phyloP scores from a whole-genome alignment of 2,797 vertebrate species.

The Myotis findleyi region DNA sequence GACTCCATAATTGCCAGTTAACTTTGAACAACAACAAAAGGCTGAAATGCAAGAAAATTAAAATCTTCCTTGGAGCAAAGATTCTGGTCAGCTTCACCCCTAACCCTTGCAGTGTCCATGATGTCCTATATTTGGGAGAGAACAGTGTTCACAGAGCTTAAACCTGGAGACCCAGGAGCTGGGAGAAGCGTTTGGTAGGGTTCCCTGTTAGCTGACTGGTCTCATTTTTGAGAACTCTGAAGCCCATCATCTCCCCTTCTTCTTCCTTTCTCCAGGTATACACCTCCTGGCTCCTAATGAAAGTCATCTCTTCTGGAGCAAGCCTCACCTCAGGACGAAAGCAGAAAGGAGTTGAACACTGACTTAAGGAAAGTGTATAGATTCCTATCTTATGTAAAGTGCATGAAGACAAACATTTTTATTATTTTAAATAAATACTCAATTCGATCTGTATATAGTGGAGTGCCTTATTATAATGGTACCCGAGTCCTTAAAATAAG shows the following conservation, averaged over 20 bases:
- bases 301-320: not conserved
- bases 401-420: not conserved
- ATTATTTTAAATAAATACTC: not conserved
- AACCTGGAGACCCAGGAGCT: not conserved
- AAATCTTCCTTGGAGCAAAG: not conserved
- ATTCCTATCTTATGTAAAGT: not conserved
- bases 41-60: not conserved
- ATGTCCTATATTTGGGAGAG: not conserved
- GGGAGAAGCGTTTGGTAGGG: not conserved
- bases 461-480: not conserved
- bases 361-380: not conserved
- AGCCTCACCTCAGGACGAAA: not conserved
- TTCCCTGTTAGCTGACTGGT: not conserved
- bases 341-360: not conserved
- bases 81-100: not conserved
- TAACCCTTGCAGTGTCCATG: not conserved
- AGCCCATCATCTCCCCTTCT: not conserved
- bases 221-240: not conserved
- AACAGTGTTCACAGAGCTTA: not conserved
- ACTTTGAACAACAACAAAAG: not conserved
- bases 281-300: not conserved
- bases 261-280: not conserved
- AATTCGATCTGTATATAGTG: not conserved
- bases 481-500: not conserved
- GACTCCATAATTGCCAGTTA: slow-evolving; percentile 10